Evolutionary conservation across 2,797 vertebrate genomes (phyloP), one percentile per base, ranked within the genome.

Genomic region (Sylvilagus floridanus): DNA sequence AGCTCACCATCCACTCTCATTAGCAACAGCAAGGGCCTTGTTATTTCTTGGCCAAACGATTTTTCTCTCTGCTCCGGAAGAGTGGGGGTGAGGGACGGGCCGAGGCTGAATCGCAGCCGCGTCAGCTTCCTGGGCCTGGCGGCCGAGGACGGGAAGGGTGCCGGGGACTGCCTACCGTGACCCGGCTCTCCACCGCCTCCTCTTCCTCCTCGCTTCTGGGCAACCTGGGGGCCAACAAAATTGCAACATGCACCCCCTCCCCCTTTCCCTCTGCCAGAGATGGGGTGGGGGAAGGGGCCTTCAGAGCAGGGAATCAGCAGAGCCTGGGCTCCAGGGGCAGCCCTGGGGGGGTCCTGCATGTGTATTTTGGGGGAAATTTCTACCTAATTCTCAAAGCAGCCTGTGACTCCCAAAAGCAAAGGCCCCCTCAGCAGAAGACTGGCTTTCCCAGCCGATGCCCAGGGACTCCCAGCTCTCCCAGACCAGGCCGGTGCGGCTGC

Each of bases 221-320:
- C 69, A 94, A 93, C 96, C 97, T 97, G 91, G 2, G 76, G 83
- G 32, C 89, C 62, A 90, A 94, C 22, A 93, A 32, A 22, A 79
- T 95, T 11, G 69, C 21, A 24, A 28, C 6, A 52, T 42, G 37
- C 8, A 14, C 22, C 26, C 16, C 78, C 62, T 73, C 12, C 32
- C 37, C 52, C 12, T 60, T 47, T 92, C 75, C 37, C n/a, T 75
- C 11, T 42, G 21, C 86, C 81, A 22, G 4, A 28, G 35, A 57
- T 24, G 69, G 35, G 57, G 75, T 84, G 42, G 86, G 79, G 84
- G 37, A 50, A 57, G 42, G 24, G 82, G 37, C 16, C 79, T 65
- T 77, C 9, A n/a, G 22, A 72, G 65, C 57, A 87, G 54, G 32
- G 24, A 32, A 69, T 47, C 42, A 32, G 13, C 14, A 19, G 0